Base-by-base conservation (phyloP, 2,797 vertebrate species). In the Xiphophorus birchmanni region DNA sequence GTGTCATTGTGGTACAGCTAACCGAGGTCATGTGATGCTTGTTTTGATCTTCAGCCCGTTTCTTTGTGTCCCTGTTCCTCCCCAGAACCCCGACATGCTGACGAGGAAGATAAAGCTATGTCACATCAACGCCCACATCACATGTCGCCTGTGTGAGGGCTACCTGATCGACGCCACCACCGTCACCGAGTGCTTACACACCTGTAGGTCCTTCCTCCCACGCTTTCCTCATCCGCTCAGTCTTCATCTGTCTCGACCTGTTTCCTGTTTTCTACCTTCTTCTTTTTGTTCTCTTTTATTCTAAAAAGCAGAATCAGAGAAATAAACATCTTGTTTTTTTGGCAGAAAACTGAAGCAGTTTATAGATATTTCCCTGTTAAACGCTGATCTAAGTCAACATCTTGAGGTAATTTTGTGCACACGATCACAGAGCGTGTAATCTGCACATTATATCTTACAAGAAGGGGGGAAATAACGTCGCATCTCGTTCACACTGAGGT, bases 51-150 rank as follows among this genome's bases (percentile, higher is more conserved):
- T 63, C 13, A 67, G 23, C 35, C 26, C 6, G 23, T 75, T 56
- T n/a, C 9, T 15, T 74, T 56, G 21, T 84, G 10, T 75, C 42
- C 1, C 15, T 45, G 11, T 44, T 76, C 47, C 32, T 13, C 81
- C 10, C 2, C 79, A 96, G 96, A 96, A 96, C 95, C 96, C 96
- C 91, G 96, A 99, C 96, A 99, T 99, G 98, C 96, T 99, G 96
- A 99, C 98, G 74, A 97, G 98, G 95, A 99, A 98, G 96, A 99
- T 99, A 90, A 98, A 99, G 94, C 96, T 99, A 93, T 98, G 98
- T 98, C 98, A 99, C 94, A 99, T 99, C 94, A 99, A 99, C 65
- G 97, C 97, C 96, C 98, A 99, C 94, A 99, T 99, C 95, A 99
- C 98, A 80, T 99, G 98, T 96, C 97, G 97, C 81, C 95, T 99